Conservation (phyloP, 2,888 invertebrate genomes). For the Perizoma flavofasciatum region DNA sequence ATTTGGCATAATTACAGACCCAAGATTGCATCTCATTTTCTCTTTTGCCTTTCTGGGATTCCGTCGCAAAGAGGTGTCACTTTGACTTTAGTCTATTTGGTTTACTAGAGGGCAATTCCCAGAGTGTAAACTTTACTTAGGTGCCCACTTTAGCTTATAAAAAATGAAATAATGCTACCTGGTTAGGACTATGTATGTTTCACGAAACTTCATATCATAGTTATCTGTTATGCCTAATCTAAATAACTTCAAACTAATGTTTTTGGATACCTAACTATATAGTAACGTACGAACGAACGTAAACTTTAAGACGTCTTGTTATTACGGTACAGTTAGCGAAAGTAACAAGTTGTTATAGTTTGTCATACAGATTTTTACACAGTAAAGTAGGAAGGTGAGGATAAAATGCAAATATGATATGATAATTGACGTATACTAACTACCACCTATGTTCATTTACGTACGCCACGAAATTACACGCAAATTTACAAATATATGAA, state of each 20-base stretch:
- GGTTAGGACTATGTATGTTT: not conserved
- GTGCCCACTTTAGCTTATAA: not conserved
- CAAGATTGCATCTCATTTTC: constrained; percentile 41
- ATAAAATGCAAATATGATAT: too few relatives aligned
- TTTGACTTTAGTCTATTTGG: constrained; percentile 47
- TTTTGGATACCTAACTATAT: constrained; percentile 12
- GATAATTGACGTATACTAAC: too few relatives aligned
- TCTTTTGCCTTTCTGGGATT: constrained; percentile 39
- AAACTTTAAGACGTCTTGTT: constrained; percentile 41
- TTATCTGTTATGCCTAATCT: constrained; percentile 24
- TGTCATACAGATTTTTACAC: not conserved
- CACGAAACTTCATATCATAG: constrained; percentile 14
- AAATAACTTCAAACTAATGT: constrained; percentile 33
- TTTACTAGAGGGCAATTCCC: constrained; percentile 47
- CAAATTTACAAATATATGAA: too few relatives aligned
- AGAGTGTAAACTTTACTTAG: constrained; percentile 15
- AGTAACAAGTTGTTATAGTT: constrained; percentile 42
- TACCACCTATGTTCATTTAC: too few relatives aligned
- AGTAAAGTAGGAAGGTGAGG: too few relatives aligned
- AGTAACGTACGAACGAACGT: constrained; percentile 12
- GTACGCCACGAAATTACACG: too few relatives aligned
- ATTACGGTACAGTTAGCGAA: constrained; percentile 45
- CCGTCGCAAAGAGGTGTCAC: constrained; percentile 36
- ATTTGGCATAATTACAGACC: constrained; percentile 49
- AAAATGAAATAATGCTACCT: not conserved